Evolutionary conservation across 92 coral and sea anemone genomes (phyloP), one percentile per base, ranked within the genome.

Genomic region (Paragorgia papillata): DNA sequence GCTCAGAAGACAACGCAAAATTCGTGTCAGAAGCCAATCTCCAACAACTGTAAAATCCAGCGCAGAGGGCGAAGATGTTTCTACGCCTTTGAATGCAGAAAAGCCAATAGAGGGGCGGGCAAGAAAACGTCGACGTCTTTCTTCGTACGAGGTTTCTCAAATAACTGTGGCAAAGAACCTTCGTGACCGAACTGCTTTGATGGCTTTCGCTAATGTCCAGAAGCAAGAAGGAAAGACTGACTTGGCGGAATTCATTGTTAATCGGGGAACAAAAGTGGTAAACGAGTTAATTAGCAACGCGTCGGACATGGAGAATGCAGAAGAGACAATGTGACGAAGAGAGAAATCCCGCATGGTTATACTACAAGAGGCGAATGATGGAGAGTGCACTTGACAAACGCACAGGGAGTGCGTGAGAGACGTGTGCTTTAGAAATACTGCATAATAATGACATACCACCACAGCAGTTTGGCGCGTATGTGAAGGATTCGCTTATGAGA

Each of bases 401-500:
- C 17, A 63, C 20, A 21, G 70, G 17, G 46, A 63, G n/a, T n/a
- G n/a, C n/a, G 32, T 62, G 69, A 44, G 69, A 62, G 48, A 62
- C 18, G 22, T 62, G 69, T 62, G 69, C 69, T 30, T 20, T 62
- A 34, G 69, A 62, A 44, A 62, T 18, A 30, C 40, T 62, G 20
- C 48, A 62, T 33, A 62, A 30, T 30, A 62, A 62, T 34, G 44
- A 62, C 48, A 62, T 62, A 30, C 69, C 69, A 18, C 69, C 69
- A 62, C 21, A 17, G 7, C 57, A 51, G 26, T 51, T 51, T 51
- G 6, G 58, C 21, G 3, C 5, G 26, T 51, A 22, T 51, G 58
- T 51, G 58, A 51, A 51, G 58, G 21, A 17, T 5, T 51, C 17
- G 58, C 58, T 51, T 51, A 3, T 17, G 26, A 66, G 41, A 44